phyloP scores from a whole-genome alignment of 2,797 vertebrate species.

The Hozukius guyotensis region DNA sequence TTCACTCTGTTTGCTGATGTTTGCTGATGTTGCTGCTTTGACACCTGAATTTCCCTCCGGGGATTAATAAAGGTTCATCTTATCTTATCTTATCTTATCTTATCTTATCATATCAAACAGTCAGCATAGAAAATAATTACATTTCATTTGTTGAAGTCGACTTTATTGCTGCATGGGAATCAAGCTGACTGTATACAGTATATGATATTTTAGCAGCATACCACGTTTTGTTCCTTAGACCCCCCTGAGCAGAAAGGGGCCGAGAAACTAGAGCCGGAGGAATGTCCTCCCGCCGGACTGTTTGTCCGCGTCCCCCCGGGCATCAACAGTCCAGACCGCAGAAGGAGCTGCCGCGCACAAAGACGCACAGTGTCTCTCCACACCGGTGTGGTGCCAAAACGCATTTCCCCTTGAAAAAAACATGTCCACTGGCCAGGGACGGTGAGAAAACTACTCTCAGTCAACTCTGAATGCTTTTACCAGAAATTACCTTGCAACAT shows the following conservation, averaged over 20 bases:
- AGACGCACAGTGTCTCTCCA: slow-evolving; percentile 77
- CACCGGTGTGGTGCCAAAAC: slow-evolving; percentile 41
- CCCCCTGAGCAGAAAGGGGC: slow-evolving; percentile 26
- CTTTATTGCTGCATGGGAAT: not conserved
- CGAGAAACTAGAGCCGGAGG: slow-evolving; percentile 76
- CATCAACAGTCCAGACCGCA: slow-evolving; percentile 63
- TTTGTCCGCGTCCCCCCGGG: slow-evolving; percentile 55
- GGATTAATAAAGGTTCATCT: too few relatives aligned
- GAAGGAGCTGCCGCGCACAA: slow-evolving; percentile 74
- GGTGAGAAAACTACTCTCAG: not conserved
- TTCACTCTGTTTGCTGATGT: too few relatives aligned
- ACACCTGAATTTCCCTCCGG: too few relatives aligned
- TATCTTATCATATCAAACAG: too few relatives aligned
- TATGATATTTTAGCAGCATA: not conserved
- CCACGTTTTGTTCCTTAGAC: not conserved
- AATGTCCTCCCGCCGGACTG: slow-evolving; percentile 69
- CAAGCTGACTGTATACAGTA: not conserved
- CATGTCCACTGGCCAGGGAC: not conserved
- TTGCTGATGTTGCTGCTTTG: too few relatives aligned
- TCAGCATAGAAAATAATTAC: not conserved
- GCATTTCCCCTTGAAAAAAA: slow-evolving; percentile 50
- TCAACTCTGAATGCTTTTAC: not conserved
- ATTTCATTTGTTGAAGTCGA: not conserved
- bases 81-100: too few relatives aligned
- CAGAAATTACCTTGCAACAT: not conserved